Evolutionary conservation across 2,888 invertebrate genomes (phyloP).

Genomic region (Aleiodes alternator): DNA sequence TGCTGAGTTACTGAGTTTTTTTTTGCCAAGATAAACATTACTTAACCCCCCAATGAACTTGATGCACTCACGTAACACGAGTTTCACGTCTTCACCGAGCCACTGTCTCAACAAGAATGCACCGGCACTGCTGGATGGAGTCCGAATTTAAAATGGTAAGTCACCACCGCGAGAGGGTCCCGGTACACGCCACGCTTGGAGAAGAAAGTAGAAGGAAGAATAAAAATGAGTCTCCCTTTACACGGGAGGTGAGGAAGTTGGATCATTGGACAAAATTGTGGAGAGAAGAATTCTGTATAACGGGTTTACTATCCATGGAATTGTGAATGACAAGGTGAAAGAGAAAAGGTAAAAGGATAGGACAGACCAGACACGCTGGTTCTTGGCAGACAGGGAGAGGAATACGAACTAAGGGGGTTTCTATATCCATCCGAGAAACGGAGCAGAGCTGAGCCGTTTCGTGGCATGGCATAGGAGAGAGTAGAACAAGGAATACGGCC

Average conservation of each 20-base stretch:
- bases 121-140: slow-evolving; percentile 52
- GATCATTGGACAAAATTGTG: slow-evolving; percentile 27
- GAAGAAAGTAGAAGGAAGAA: slow-evolving; percentile 51
- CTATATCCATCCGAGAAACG: slow-evolving; percentile 73
- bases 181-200: slow-evolving; percentile 53
- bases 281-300: background rate
- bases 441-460: slow-evolving; percentile 58
- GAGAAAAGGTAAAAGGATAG: slow-evolving; percentile 27
- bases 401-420: slow-evolving; percentile 73
- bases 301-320: slow-evolving; percentile 1
- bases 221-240: slow-evolving; percentile 39
- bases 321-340: slow-evolving; percentile 32
- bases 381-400: slow-evolving; percentile 74
- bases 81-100: slow-evolving; percentile 59
- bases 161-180: slow-evolving; percentile 57
- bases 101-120: slow-evolving; percentile 63
- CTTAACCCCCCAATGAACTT: background rate
- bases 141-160: slow-evolving; percentile 65
- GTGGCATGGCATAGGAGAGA: slow-evolving; percentile 53
- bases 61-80: slow-evolving; percentile 45
- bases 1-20: background rate
- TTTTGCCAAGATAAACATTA: background rate
- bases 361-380: slow-evolving; percentile 54
- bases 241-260: slow-evolving; percentile 31
- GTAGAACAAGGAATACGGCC: slow-evolving; percentile 73